Base-by-base conservation (phyloP, 2,797 vertebrate species). In the Falco rusticolus region DNA sequence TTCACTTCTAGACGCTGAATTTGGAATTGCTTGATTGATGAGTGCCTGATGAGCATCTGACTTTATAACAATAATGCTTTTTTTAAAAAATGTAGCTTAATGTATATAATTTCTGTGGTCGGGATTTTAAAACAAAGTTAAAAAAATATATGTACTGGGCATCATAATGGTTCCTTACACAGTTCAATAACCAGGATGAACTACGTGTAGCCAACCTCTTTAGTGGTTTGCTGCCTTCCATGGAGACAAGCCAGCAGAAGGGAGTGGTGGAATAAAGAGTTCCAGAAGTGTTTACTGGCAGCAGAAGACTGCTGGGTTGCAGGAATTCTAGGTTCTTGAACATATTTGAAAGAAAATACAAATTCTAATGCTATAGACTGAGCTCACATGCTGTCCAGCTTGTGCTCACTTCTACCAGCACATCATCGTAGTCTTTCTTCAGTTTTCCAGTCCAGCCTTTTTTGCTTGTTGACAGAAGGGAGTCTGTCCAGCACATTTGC, bases 101-200 rank as follows among this genome's bases (percentile, higher is more conserved):
- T 31, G 3, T 61, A 61, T 29, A 9, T 4, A 34, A 41, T 65
- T 83, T 80, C 25, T 28, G 26, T 70, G 26, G 2, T 19, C 41
- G 16, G 2, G 10, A 19, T 41, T 53, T 87, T 63, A 29, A 33
- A 71, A 37, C 0, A 41, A 47, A 84, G n/a, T 33, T 34, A 37
- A 0, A 22, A 19, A 59, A 48, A 5, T 54, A 41, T 2, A 41
- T 2, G 0, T n/a, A 45, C 37, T 22, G 72, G 39, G 1, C 33
- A 65, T 65, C 9, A 43, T 65, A 41, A 24, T 41, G 10, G 34
- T 63, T 86, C 24, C 25, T 72, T 57, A 53, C 28, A 37, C 9
- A 18, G 16, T 61, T 31, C 41, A 65, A 15, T 54, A 6, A 31
- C 20, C 53, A 20, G 10, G 7, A n/a, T 45, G 57, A 82, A 53